These are phyloP conservation scores for Scolanthus callimorphus DNA, from an alignment of 92 coral and sea anemone genomes.

Conservation along the genomic window DNA sequence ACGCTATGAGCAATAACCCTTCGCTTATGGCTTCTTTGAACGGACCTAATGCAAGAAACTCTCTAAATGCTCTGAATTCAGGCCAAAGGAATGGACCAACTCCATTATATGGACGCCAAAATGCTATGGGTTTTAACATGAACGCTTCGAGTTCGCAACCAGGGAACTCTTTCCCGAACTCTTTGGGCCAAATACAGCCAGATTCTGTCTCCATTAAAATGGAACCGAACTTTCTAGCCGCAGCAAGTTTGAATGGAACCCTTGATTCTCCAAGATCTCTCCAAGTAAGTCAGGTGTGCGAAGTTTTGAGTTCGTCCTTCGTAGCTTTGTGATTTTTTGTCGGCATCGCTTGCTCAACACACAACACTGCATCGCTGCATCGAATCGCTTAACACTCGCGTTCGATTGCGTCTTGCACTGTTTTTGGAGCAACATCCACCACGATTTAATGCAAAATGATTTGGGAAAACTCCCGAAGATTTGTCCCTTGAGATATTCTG, in stretches of 20 bases:
- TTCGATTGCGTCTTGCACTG: background rate
- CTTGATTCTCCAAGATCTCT: constrained; percentile 67
- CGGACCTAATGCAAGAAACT: constrained; percentile 78
- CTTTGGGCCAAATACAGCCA: constrained; percentile 61
- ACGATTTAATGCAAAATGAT: background rate
- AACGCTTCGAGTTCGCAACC: constrained; percentile 58
- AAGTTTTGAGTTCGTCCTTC: constrained; percentile 7
- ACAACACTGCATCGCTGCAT: too few species aligned
- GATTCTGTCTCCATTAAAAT: constrained; percentile 63
- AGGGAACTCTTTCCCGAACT: constrained; percentile 56
- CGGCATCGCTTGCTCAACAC: constrained; percentile 14
- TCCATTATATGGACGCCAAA: constrained; percentile 60
- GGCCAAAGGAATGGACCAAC: constrained; percentile 67
- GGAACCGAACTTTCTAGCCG: constrained; percentile 61
- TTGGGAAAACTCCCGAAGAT: too few species aligned
- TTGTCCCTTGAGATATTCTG: too few species aligned
- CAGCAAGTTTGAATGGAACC: constrained; percentile 77
- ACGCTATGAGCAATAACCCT: constrained; percentile 57
- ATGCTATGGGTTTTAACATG: constrained; percentile 56
- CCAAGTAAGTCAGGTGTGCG: constrained; percentile 79
- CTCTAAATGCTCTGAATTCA: constrained; percentile 56
- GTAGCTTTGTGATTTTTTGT: constrained; percentile 11
- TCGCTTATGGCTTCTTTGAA: constrained; percentile 80
- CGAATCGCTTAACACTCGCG: too few species aligned
- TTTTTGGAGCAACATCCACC: background rate